Base-by-base conservation (phyloP, 2,888 invertebrate genomes). In the Gymnoscelis rufifasciata region DNA sequence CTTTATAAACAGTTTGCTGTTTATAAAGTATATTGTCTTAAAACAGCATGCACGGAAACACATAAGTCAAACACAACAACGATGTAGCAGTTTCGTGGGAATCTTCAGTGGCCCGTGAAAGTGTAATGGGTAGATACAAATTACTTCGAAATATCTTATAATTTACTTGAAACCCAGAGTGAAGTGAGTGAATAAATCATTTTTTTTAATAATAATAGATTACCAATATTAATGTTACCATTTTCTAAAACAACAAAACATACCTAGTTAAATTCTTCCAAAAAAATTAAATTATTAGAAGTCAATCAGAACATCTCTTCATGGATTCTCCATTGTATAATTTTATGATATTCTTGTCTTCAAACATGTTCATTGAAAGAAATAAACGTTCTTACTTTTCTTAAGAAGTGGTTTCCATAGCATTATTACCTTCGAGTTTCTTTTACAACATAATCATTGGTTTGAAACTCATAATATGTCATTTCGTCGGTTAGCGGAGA, bases 21-120 rank as follows among this genome's bases (percentile, higher is more conserved):
- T n/a, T n/a, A n/a, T n/a, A n/a, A n/a, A n/a, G n/a, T n/a, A n/a
- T n/a, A n/a, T n/a, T n/a, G n/a, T n/a, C n/a, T n/a, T n/a, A n/a
- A n/a, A n/a, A n/a, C n/a, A n/a, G n/a, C n/a, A n/a, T n/a, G n/a
- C 68, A 60, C 61, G 58, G 66, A 66, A 67, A 66, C 54, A 59
- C 49, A 14, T 61, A 54, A 48, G n/a, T 56, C 56, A 24, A 54
- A 56, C 30, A 46, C 48, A 47, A 47, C 43, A 15, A 26, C 35
- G 52, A 46, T 53, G 40, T 47, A 42, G 42, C 50, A 30, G 30
- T 11, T 35, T 26, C 49, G 43, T 57, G 55, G 53, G 54, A 43
- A 46, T 28, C 40, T 36, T 24, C 23, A 13, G 35, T 10, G 14
- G n/a, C 10, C 35, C 36, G 15, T 35, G 19, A 26, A 13, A 11